Conservation (phyloP, 2,113 vertebrate genomes). For the Burhinus oedicnemus region DNA sequence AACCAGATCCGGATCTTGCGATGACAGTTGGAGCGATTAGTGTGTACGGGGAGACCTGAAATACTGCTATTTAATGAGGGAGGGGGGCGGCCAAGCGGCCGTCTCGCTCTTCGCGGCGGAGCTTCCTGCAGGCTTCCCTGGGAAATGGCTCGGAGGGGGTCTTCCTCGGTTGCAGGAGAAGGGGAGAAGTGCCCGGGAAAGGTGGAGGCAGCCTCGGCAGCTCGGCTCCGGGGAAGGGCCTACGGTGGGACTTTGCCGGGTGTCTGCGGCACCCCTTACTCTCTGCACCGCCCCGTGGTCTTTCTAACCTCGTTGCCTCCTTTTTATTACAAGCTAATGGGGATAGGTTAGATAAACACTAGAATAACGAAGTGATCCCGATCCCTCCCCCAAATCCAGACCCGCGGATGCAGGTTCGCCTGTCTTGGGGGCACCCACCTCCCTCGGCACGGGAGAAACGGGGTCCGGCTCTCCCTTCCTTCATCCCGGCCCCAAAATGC, state of each 20-base stretch:
- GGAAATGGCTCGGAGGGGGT: not conserved
- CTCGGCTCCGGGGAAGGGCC: too few species aligned
- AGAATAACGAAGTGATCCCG: rapidly evolving
- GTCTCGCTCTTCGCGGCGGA: not conserved
- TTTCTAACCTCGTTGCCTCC: not conserved
- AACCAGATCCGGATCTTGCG: constrained; percentile 4
- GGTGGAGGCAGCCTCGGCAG: not conserved
- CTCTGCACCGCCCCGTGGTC: not conserved
- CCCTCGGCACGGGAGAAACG: not conserved
- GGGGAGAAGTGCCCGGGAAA: not conserved
- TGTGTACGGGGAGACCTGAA: constrained; percentile 43
- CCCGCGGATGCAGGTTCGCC: not conserved
- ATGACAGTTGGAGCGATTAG: constrained; percentile 67
- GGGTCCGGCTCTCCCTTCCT: not conserved
- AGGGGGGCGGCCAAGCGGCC: not conserved
- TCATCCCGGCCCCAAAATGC: not conserved
- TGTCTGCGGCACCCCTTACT: too few species aligned
- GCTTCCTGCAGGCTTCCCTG: not conserved
- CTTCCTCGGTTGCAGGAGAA: not conserved
- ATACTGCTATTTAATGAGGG: constrained; percentile 64
- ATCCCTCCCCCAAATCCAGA: too few species aligned
- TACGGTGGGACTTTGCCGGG: not conserved
- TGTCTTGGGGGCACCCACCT: not conserved
- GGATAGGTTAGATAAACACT: not conserved
- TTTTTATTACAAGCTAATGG: not conserved